Base-by-base conservation (phyloP, 2,888 invertebrate species). In the Drosophila tripunctata region DNA sequence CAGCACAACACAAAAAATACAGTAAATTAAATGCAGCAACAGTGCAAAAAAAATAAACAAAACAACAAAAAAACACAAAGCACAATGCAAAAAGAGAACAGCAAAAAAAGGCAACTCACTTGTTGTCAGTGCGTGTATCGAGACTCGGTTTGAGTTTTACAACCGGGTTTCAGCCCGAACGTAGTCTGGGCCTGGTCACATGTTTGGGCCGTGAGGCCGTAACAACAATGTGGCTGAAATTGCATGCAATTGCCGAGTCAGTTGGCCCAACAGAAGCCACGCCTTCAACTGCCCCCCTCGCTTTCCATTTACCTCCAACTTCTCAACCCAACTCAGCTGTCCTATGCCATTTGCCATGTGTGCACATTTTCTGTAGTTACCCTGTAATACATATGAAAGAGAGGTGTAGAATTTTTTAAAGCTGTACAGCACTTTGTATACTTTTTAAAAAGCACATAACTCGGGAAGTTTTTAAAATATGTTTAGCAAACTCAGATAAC, bases 1-100 rank as follows among this genome's bases (percentile, higher is more conserved):
- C 56, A 67, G 64, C 50, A 36, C 44, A 56, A 45, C 54, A 41
- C 38, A 54, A 45, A 55, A 36, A 62, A 15, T 50, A 43, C 55
- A 67, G 81, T 80, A 68, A 86, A 83, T 83, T 74, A 68, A 83
- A 80, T 74, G 82, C 74, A 62, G 35, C 38, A 63, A 58, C 33
- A 45, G 33, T 41, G 48, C n/a, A 36, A 19, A 33, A 24, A 15
- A 43, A 10, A 14, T 10, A 22, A 3, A 40, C 6, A 10, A 12
- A 21, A 10, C 24, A 8, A 15, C 7, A 19, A 22, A 41, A 41
- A 21, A 43, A 22, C 44, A 48, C 21, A 38, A 45, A 38, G 36
- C 41, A 44, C 38, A 44, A 30, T 17, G 55, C 38, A 22, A 27
- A 19, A 33, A 43, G 30, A 50, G 64, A 19, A 19, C 10, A 19